These are phyloP conservation scores for Laterallus jamaicensis DNA, from an alignment of 2,113 vertebrate species.

Conservation along the genomic window DNA sequence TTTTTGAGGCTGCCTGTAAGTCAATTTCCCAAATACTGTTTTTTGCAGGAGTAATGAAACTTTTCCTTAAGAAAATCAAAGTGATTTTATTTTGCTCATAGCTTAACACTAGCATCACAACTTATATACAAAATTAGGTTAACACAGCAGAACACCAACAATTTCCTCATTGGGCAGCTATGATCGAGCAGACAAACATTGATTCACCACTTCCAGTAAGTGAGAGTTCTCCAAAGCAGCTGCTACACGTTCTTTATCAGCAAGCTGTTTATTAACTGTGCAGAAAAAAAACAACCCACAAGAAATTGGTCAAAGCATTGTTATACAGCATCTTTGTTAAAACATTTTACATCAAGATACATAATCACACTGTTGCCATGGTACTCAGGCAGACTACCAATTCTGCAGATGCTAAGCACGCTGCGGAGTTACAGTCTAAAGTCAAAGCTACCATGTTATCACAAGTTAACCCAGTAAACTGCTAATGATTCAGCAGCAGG, in stretches of 20 bases:
- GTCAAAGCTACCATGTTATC: background rate
- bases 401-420: background rate
- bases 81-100: background rate
- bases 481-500: background rate
- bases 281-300: background rate
- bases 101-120: background rate
- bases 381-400: background rate
- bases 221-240: constrained; percentile 95
- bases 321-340: background rate
- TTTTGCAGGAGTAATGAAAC: background rate
- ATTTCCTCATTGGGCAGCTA: constrained; percentile 25
- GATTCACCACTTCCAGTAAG: constrained; percentile 96
- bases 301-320: background rate
- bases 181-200: constrained; percentile 85
- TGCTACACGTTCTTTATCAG: constrained; percentile 96
- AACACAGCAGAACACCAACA: background rate
- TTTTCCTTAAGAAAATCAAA: background rate
- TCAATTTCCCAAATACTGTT: background rate
- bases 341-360: background rate
- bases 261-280: constrained; percentile 96
- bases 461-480: background rate
- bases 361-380: background rate
- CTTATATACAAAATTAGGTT: background rate
- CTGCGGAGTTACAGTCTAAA: background rate
- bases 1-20: background rate